A percentile compares a stretch with the other conserved stretches of the same genome.
Conservation (phyloP, 2,888 invertebrate species). For the Trichopria drosophilae region DNA sequence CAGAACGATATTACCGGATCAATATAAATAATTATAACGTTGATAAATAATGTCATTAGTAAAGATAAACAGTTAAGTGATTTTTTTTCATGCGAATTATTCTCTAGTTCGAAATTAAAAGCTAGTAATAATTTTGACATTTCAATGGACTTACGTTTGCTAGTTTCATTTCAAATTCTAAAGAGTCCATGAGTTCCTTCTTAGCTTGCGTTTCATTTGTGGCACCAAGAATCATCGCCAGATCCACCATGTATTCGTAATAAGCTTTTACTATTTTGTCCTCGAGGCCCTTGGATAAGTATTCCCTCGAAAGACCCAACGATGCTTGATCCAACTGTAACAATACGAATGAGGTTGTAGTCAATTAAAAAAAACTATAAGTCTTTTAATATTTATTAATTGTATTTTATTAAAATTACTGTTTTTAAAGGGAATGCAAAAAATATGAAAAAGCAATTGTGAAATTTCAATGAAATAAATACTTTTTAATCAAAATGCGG, state of each 20-base stretch:
- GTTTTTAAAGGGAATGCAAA: too few relatives aligned
- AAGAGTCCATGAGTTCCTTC: slow-evolving; percentile 74
- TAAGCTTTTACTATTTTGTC: slow-evolving; percentile 87
- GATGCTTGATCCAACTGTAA: slow-evolving; percentile 84
- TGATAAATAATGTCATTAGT: too few relatives aligned
- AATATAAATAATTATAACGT: too few relatives aligned
- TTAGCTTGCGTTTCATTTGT: slow-evolving; percentile 66
- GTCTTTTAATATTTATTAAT: slow-evolving; percentile 2
- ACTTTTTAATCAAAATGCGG: too few relatives aligned
- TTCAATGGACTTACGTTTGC: slow-evolving; percentile 85
- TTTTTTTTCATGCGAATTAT: neutral
- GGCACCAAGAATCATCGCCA: slow-evolving; percentile 84
- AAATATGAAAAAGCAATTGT: too few relatives aligned
- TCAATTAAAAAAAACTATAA: too few relatives aligned
- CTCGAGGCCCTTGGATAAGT: slow-evolving; percentile 77
- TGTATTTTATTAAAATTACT: too few relatives aligned
- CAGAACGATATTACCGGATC: too few relatives aligned
- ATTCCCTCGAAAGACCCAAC: slow-evolving; percentile 82
- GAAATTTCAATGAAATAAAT: too few relatives aligned
- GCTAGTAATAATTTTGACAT: neutral
- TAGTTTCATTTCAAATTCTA: slow-evolving; percentile 85
- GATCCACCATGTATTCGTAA: slow-evolving; percentile 84
- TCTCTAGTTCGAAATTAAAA: neutral
- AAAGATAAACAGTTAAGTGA: too few relatives aligned
- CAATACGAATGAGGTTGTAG: slow-evolving; percentile 29